These are phyloP conservation scores for Lordiphosa mommai DNA, from an alignment of 1,140 invertebrate species.

Conservation along the genomic window DNA sequence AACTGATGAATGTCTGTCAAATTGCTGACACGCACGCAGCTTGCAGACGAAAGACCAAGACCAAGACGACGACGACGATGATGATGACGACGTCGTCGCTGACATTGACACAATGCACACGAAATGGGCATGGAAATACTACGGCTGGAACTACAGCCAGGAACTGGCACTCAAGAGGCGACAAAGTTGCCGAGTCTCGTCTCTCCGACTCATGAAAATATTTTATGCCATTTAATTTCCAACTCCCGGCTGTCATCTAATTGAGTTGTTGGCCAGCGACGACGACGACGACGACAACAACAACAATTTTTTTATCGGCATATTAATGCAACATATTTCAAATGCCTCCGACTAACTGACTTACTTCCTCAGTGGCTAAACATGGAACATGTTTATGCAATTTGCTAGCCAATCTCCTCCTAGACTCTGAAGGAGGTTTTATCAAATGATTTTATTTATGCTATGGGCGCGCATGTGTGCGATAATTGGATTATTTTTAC, in stretches of 20 bases:
- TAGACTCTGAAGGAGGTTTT: slow-evolving; percentile 10
- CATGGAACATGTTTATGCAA: slow-evolving; percentile 69
- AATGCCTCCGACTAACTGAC: slow-evolving; percentile 53
- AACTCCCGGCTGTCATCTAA: slow-evolving; percentile 56
- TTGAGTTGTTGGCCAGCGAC: slow-evolving; percentile 63
- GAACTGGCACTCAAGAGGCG: slow-evolving; percentile 11
- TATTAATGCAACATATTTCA: slow-evolving; percentile 76
- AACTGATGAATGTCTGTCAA: slow-evolving; percentile 74
- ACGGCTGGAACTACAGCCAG: neutral
- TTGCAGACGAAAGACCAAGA: slow-evolving; percentile 21
- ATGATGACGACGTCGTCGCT: slow-evolving; percentile 16
- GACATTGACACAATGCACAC: slow-evolving; percentile 55
- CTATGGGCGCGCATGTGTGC: slow-evolving; percentile 67
- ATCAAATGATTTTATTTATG: slow-evolving; percentile 77
- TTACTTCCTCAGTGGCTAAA: slow-evolving; percentile 55
- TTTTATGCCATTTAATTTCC: slow-evolving; percentile 69
- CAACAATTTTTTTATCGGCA: slow-evolving; percentile 61
- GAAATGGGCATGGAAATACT: slow-evolving; percentile 3
- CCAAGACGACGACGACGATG: neutral
- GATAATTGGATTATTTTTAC: slow-evolving; percentile 75
- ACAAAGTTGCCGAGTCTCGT: slow-evolving; percentile 45
- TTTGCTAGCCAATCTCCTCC: slow-evolving; percentile 20
- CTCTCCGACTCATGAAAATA: slow-evolving; percentile 49
- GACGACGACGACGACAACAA: slow-evolving; percentile 4
- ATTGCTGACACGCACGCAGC: slow-evolving; percentile 68